Conservation (phyloP, 1,140 invertebrate species). For the Acromyrmex heyeri region DNA sequence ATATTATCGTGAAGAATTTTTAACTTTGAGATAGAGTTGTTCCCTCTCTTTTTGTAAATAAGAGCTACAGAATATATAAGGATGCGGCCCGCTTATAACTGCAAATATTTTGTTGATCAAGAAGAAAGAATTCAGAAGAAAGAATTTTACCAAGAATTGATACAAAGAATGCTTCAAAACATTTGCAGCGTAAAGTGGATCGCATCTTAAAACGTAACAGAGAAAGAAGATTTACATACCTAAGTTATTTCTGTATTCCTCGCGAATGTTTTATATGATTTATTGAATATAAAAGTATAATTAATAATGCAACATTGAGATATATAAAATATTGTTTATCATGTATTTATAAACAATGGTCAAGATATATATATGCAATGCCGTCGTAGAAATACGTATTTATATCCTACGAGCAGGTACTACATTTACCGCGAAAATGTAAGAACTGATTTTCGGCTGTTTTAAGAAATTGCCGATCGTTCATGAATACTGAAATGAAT, state of each 20-base stretch:
- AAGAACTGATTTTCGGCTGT: slow-evolving; percentile 62
- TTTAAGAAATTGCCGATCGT: slow-evolving; percentile 61
- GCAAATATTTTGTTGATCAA: too few species aligned
- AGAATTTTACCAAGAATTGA: too few species aligned
- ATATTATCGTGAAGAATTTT: not conserved
- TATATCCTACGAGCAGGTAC: slow-evolving; percentile 66
- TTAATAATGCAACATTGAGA: slow-evolving; percentile 15
- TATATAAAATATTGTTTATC: slow-evolving; percentile 76
- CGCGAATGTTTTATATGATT: slow-evolving; percentile 17
- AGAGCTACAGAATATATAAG: not conserved
- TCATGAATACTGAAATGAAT: slow-evolving; percentile 55
- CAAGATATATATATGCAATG: slow-evolving; percentile 66
- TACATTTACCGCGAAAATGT: slow-evolving; percentile 75
- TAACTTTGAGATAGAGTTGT: not conserved
- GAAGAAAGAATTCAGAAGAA: too few species aligned
- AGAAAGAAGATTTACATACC: not conserved
- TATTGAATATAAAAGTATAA: slow-evolving; percentile 54
- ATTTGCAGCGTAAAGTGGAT: too few species aligned
- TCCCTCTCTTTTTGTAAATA: not conserved
- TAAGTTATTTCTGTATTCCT: slow-evolving; percentile 44
- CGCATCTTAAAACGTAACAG: not conserved
- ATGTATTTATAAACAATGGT: slow-evolving; percentile 74
- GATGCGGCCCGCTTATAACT: too few species aligned
- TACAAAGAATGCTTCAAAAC: too few species aligned
- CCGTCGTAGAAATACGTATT: slow-evolving; percentile 63